Evolutionary conservation across 1,140 invertebrate genomes (phyloP).

Genomic region (Pollicipes pollicipes): DNA sequence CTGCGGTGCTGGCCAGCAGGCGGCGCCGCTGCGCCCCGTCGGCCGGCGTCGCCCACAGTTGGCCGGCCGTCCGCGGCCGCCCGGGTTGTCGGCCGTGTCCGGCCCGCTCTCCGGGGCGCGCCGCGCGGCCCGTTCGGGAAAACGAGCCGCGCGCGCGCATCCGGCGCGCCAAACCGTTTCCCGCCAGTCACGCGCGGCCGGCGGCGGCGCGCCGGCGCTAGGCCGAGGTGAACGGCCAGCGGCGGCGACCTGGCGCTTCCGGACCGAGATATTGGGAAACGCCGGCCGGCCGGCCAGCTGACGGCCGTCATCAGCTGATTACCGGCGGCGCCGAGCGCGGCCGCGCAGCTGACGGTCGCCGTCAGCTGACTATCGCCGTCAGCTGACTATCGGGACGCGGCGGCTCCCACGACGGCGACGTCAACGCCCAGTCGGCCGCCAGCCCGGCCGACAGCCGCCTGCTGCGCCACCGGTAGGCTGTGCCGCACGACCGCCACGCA

Average conservation of each 20-base stretch:
- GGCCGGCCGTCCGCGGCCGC: too few species aligned
- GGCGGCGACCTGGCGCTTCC: background rate
- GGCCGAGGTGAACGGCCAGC: background rate
- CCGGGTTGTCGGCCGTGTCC: too few species aligned
- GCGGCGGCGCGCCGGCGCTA: too few species aligned
- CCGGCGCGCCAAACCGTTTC: background rate
- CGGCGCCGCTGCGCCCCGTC: too few species aligned
- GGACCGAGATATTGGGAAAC: background rate
- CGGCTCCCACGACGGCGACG: background rate
- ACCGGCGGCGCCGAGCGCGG: background rate
- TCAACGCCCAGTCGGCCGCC: background rate
- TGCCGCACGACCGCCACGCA: background rate
- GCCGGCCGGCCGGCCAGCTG: too few species aligned
- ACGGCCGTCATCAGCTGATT: background rate
- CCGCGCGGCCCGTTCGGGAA: background rate
- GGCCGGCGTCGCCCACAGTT: background rate
- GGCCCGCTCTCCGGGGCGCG: too few species aligned
- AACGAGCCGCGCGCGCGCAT: background rate
- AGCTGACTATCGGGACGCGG: too few species aligned
- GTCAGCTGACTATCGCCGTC: too few species aligned
- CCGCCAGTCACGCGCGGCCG: background rate
- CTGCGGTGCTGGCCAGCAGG: too few species aligned
- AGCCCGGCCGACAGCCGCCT: background rate
- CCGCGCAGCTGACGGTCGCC: too few species aligned
- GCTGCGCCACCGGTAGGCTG: background rate